Base-by-base conservation (phyloP, 2,888 invertebrate species). In the Drosophila mulleri region DNA sequence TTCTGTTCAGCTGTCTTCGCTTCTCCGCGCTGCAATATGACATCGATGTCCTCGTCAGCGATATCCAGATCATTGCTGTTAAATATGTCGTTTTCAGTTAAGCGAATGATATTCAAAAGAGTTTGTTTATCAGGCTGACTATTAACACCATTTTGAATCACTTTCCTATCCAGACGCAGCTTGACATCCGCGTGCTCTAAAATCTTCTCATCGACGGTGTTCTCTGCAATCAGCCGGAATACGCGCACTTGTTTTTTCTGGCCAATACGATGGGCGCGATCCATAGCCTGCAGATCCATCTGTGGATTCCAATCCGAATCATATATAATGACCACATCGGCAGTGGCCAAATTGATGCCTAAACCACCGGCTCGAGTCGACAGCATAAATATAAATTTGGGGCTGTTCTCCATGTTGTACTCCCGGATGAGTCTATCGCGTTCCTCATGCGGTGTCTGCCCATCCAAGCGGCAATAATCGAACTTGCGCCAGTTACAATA, bases 281-380 rank as follows among this genome's bases (percentile, higher is more conserved):
- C 99, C 98, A 98, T 98, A 66, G 98, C 91, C 75, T 98, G 98
- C 72, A 98, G 93, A 93, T 98, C 98, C 96, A 98, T 98, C 92
- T 99, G 99, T 0, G 99, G 99, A 94, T 99, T 99, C 99, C 99
- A 99, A 93, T 99, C 99, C 0, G 98, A 99, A 92, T 99, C 99
- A 90, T 97, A 99, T 56, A 99, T 96, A 78, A 99, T 96, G 70
- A 99, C 99, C n/a, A 98, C 97, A 93, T 99, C 99, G 0, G 99
- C 99, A 0, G 99, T 98, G 0, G 98, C 98, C 90, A 99, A 94
- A 94, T 99, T 99, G 89, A 99, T 99, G 88, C 99, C 99, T 74
- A 99, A 94, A 86, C 99, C 99, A 64, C 99, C 99, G 41, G 99
- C 99, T 80, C 99, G 95, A 0, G 99, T 99, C 0, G 98, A 98